Base-by-base conservation (phyloP, 2,797 vertebrate genomes). In the Rhinatrema bivittatum region DNA sequence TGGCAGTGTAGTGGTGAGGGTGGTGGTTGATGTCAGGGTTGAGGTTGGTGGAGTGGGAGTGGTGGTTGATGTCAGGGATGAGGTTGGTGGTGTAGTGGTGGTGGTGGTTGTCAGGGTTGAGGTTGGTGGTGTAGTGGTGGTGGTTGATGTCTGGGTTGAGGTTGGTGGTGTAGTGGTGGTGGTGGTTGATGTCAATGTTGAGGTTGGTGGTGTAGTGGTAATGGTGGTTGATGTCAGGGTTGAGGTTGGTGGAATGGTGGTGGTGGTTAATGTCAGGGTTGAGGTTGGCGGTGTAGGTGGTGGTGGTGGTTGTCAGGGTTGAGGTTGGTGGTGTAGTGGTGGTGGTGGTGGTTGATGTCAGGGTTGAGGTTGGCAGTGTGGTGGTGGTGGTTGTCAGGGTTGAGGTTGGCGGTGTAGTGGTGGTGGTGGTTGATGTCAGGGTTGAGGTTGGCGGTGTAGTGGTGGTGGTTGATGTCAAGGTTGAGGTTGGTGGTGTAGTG, bases 191-290 rank as follows among this genome's bases (percentile, higher is more conserved):
- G 3, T 32, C 25, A 12, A 25, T 4, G 2, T 1, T 3, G 7
- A 2, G 7, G 25, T 30, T 23, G 2, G 13, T 3, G 10, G 5
- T 10, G 17, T 9, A 1, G n/a, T n/a, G 5, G 16, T 7, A 3
- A 4, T 5, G 10, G 35, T 16, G 3, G 16, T 2, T 2, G 20
- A 9, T 5, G 5, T 5, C 9, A 22, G 6, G 10, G 18, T 18
- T 15, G n/a, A n/a, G n/a, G n/a, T n/a, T n/a, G n/a, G 13, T 1
- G 37, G 16, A 1, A 6, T 3, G 9, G 27, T 10, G 15, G 27
- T 2, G 15, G 26, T 6, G 20, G 1, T 8, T n/a, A 10, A 19
- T 1, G 3, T 32, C 25, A 12, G 25, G 4, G 2, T 1, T 3
- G 7, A 2, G 7, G 25, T 30, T 23, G 2, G 13, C 3, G 10